phyloP scores from a whole-genome alignment of 2,888 invertebrate genomes.

The Metellina segmentata region DNA sequence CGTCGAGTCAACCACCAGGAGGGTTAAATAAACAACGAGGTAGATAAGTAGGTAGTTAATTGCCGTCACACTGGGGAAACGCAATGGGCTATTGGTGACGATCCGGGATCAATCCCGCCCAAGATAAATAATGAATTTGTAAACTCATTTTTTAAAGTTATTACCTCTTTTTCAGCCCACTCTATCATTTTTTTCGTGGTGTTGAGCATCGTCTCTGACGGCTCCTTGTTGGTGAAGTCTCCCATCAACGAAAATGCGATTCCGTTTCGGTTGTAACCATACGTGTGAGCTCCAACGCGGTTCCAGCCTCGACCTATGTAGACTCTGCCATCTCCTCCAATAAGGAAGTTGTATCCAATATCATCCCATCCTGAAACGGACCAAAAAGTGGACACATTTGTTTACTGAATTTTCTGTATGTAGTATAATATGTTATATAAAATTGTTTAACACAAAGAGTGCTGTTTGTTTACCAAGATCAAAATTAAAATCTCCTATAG shows the following conservation, averaged over 20 bases:
- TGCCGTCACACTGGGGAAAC: not conserved
- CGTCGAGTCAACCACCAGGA: too few relatives aligned
- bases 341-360: constrained; percentile 89
- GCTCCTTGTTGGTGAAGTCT: constrained; percentile 79
- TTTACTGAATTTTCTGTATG: not conserved
- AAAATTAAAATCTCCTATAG: too few relatives aligned
- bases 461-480: too few relatives aligned
- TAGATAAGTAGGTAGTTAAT: too few relatives aligned
- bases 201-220: constrained; percentile 78
- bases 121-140: too few relatives aligned
- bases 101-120: too few relatives aligned
- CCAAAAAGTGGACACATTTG: not conserved
- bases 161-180: constrained; percentile 78
- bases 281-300: constrained; percentile 87
- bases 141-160: too few relatives aligned
- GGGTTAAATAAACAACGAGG: too few relatives aligned
- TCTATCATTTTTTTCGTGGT: constrained; percentile 79
- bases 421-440: too few relatives aligned
- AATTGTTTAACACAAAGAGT: too few relatives aligned
- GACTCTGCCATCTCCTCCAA: constrained; percentile 89
- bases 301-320: constrained; percentile 90
- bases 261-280: constrained; percentile 83
- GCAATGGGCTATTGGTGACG: too few relatives aligned
- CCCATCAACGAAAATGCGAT: constrained; percentile 80
- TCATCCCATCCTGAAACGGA: constrained; percentile 84